These are phyloP conservation scores for Empis stercorea DNA, from an alignment of 2,888 invertebrate genomes.

Conservation along the genomic window DNA sequence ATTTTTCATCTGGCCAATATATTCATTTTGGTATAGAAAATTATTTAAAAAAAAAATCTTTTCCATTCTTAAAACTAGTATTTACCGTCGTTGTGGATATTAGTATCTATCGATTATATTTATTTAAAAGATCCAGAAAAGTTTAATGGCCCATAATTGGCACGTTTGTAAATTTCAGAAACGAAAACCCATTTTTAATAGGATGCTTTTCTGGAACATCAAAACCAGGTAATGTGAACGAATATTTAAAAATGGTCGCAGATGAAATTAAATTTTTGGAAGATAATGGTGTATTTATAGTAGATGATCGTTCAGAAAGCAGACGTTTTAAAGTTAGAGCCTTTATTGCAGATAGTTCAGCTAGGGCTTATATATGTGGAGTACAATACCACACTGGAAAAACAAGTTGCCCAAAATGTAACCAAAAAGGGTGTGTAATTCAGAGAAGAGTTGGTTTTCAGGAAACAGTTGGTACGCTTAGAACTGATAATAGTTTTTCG, in stretches of 20 bases:
- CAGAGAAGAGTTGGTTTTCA: background rate
- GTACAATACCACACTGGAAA: constrained; percentile 1
- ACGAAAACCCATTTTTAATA: background rate
- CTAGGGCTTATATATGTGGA: constrained; percentile 3
- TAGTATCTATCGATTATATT: background rate
- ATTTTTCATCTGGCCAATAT: background rate
- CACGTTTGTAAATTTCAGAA: constrained; percentile 1
- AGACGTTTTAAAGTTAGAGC: background rate
- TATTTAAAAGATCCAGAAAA: constrained; percentile 3
- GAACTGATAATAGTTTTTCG: background rate
- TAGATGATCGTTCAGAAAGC: background rate
- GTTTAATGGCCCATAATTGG: constrained; percentile 3
- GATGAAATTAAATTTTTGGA: background rate
- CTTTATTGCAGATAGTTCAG: constrained; percentile 2
- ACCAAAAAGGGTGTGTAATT: background rate
- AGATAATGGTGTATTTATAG: background rate
- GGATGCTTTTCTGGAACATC: background rate
- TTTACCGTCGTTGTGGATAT: background rate
- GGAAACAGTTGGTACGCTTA: background rate
- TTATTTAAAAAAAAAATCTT: background rate
- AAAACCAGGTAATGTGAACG: background rate
- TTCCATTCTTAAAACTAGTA: background rate
- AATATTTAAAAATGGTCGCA: background rate
- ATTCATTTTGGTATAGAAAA: constrained; percentile 3
- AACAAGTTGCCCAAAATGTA: constrained; percentile 3